Base-by-base conservation (phyloP, 2,113 vertebrate species). In the Leptosomus discolor region DNA sequence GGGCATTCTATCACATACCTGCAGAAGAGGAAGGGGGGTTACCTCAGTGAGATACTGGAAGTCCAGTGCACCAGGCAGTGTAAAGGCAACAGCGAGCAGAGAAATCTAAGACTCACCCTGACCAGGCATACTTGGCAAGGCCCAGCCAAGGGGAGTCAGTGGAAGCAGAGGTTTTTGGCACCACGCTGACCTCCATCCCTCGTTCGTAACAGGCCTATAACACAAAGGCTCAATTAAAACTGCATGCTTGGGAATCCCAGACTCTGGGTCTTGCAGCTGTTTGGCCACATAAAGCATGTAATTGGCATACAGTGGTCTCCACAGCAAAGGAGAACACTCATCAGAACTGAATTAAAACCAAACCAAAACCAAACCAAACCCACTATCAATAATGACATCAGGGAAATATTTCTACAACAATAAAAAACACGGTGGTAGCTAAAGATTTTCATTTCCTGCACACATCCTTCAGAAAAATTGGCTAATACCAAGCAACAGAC, bases 121-220 rank as follows among this genome's bases (percentile, higher is more conserved):
- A 99, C 99, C 99, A 99, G 79, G 99, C 99, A 9, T 99, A 99
- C 90, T 99, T 99, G 87, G 99, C 99, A 90, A 99, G 98, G 56
- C 99, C 99, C 96, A 99, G 98, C 99, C 99, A 99, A 60, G 99
- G 99, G 14, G 99, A 99, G 97, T 99, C 99, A 1, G 99, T 99
- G n/a, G 99, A 99, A 88, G 99, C 99, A 24, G 99, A 99, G 15
- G 99, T 99, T 98, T 99, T 99, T 92, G 99, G 99, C 95, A 99
- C 99, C 78, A 99, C 99, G 8, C 99, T 99, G 64, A 99, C 99
- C 97, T 99, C 99, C 96, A 99, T 99, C 60, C 99, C 99, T 94
- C 98, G 98, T 94, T 99, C 99, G 0, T 99, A 99, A 98, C 99
- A 99, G 60, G 98, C 99, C 99, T 99, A 85, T 58, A 97, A 97